Conservation (phyloP, 2,888 invertebrate genomes). For the Aphidius colemani region DNA sequence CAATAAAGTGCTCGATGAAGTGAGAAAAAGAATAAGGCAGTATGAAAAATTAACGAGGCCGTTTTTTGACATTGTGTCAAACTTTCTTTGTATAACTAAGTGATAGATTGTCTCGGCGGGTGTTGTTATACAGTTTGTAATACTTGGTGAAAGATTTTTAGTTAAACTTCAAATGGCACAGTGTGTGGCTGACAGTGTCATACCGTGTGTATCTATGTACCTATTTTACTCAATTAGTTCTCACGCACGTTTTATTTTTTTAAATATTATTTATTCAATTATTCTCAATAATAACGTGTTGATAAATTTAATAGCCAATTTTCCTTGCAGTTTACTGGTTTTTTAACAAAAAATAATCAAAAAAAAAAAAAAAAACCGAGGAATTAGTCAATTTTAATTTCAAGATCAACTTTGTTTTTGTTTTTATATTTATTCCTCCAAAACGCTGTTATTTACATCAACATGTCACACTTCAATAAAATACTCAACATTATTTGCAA, state of each 20-base stretch:
- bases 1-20: constrained; percentile 11
- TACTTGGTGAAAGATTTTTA: constrained; percentile 32
- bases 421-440: no score
- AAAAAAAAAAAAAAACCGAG: no score
- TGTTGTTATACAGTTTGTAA: constrained; percentile 22
- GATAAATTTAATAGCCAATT: no score
- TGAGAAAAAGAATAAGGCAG: constrained; percentile 37
- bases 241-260: background rate
- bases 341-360: no score
- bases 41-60: constrained; percentile 54
- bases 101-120: constrained; percentile 47
- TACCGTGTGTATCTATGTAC: constrained; percentile 2
- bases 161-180: constrained; percentile 27
- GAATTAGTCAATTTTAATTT: no score
- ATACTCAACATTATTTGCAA: no score
- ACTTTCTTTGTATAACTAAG: constrained; percentile 48
- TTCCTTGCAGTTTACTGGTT: no score
- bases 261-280: no score
- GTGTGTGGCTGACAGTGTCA: constrained; percentile 23
- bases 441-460: no score
- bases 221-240: constrained; percentile 17
- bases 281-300: no score
- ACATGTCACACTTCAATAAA: no score
- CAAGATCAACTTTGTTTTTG: no score
- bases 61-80: constrained; percentile 52